Evolutionary conservation across 2,888 invertebrate genomes (phyloP), one percentile per base, ranked within the genome.

Genomic region (Hirtodrosophila duncani): DNA sequence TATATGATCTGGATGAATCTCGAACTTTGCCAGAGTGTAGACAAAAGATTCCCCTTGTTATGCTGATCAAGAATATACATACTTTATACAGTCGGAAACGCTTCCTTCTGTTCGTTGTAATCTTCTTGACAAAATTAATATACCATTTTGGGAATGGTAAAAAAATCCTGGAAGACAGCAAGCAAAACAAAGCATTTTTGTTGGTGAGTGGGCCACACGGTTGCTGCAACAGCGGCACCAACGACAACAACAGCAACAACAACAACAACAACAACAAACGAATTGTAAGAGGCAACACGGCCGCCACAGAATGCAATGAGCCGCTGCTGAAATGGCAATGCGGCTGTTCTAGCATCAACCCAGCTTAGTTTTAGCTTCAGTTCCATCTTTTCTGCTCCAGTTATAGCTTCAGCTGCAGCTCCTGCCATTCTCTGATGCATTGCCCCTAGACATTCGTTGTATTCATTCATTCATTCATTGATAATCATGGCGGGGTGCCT

Each of bases 181-280:
- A 20, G 21, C 45, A 53, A 57, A 67, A 70, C 64, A 70, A 62
- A 58, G 63, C 56, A 43, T 51, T 59, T 64, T 62, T 67, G 59
- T 64, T 38, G 46, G 45, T 20, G 41, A 41, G 49, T 45, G 59
- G 56, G 52, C 31, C 53, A 53, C 53, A 65, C 43, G 49, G 65
- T 45, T 56, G 52, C 30, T 36, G 9, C 36, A 33, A 17, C 43
- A 13, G 43, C 14, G 13, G 6, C 45, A 31, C 9, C 44, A 44
- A 20, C 57, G 46, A 27, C 43, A 24, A 43, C 62, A 56, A 53
- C 45, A 66, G 63, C 66, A 51, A 53, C 49, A 58, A 57, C 55
- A 41, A 37, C 39, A 41, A 20, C 27, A 43, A n/a, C 29, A 23
- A 61, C 57, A 51, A 43, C 62, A 48, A 34, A 52, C 26, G 51